phyloP scores from a whole-genome alignment of 2,113 vertebrate genomes.

The Phycodurus eques region DNA sequence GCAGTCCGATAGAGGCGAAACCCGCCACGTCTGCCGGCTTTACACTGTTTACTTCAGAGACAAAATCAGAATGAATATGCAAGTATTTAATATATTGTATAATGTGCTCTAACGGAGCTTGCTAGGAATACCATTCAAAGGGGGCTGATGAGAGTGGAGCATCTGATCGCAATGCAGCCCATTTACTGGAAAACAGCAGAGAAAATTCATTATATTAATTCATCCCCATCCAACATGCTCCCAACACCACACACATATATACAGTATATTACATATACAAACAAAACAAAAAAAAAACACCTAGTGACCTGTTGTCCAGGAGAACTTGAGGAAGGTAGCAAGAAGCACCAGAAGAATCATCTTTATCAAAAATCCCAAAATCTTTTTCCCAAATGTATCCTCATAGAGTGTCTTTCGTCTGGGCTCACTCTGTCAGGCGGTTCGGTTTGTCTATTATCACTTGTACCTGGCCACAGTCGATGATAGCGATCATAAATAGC shows the following conservation, averaged over 20 bases:
- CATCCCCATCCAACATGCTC: not conserved
- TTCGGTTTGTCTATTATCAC: slow-evolving; percentile 11
- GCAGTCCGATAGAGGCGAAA: slow-evolving; percentile 52
- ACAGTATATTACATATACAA: not conserved
- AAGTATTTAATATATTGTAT: not conserved
- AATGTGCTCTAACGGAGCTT: not conserved
- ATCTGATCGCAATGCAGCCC: slow-evolving; percentile 41
- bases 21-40: slow-evolving; percentile 60
- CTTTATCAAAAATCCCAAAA: slow-evolving; percentile 3
- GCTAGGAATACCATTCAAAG: slow-evolving; percentile 51
- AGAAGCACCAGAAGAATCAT: slow-evolving; percentile 44
- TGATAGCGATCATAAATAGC: slow-evolving; percentile 16
- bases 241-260: not conserved
- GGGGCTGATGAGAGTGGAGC: slow-evolving; percentile 33
- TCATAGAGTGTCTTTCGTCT: not conserved
- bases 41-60: slow-evolving; percentile 49
- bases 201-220: not conserved
- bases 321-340: slow-evolving; percentile 36
- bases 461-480: slow-evolving; percentile 19
- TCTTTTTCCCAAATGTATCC: not conserved
- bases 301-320: slow-evolving; percentile 51
- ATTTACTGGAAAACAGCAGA: slow-evolving; percentile 16
- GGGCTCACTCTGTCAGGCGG: not conserved
- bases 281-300: not conserved
- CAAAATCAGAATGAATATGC: not conserved